Conservation (phyloP, 2,113 vertebrate species). For the Pseudorhombus dupliciocellatus region DNA sequence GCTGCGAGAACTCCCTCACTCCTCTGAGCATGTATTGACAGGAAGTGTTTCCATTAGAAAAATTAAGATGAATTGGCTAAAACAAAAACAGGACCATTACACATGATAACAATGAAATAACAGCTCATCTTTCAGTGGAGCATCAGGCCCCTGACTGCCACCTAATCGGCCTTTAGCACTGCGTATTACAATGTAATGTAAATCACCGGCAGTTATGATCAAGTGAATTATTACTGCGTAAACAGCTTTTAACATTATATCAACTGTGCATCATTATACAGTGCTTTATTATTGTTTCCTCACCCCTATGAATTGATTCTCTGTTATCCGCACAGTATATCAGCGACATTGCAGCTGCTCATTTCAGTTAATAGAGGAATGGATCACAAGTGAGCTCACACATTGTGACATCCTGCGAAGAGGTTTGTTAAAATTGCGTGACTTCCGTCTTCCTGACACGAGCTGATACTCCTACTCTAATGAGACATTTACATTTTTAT, state of each 20-base stretch:
- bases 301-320: conserved; percentile 14
- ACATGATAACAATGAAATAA: conserved; percentile 34
- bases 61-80: conserved; percentile 30
- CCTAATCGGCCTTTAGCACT: conserved; percentile 10
- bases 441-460: neutral
- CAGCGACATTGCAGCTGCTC: neutral
- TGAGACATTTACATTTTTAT: conserved; percentile 39
- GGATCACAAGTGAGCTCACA: neutral
- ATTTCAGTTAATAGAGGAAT: neutral
- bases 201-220: conserved; percentile 17
- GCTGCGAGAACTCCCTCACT: conserved; percentile 33
- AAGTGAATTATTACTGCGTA: conserved; percentile 12
- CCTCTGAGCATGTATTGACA: conserved; percentile 17
- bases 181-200: neutral
- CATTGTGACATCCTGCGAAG: neutral
- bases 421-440: neutral
- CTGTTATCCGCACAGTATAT: neutral
- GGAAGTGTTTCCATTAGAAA: conserved; percentile 31
- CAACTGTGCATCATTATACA: conserved; percentile 16
- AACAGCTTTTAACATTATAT: conserved; percentile 18
- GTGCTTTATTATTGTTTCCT: conserved; percentile 21
- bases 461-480: conserved; percentile 11
- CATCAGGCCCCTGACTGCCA: neutral
- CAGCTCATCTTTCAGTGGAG: conserved; percentile 12
- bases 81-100: conserved; percentile 36